Base-by-base conservation (phyloP, 2,888 invertebrate genomes). In the Pasiphila rectangulata region DNA sequence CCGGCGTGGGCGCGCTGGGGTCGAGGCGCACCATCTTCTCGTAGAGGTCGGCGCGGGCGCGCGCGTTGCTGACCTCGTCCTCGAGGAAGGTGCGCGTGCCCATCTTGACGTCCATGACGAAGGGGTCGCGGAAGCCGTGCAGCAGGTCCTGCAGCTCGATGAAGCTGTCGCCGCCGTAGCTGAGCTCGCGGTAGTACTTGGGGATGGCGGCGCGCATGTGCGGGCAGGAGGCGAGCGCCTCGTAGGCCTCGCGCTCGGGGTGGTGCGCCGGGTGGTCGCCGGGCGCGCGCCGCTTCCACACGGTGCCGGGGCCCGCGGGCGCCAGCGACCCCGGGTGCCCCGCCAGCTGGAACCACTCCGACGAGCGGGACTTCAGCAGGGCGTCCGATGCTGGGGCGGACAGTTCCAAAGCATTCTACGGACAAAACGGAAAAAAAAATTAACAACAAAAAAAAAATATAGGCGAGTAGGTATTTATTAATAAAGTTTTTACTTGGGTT, bases 51-150 rank as follows among this genome's bases (percentile, higher is more conserved):
- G 91, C 72, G 36, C 98, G 91, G 10, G 96, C 93, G 30, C 92
- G 92, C 15, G 93, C 93, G 72, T 98, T 98, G 70, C 93, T 93
- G 25, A 98, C 98, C 89, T 99, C 99, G 1, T 94, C 94, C 81
- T 99, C 98, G 24, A 98, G 90, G 81, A 98, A 99, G 12, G 98
- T 99, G 67, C 98, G 92, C 1, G 95, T 95, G 29, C 99, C 99
- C 92, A 99, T 95, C 89, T 99, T 99, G 51, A 99, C 94, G 79
- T 99, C 99, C 94, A 99, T 98, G 0, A 99, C 97, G 70, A 95
- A 94, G 0, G 98, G 98, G 82, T 98, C 95, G 68, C 90, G 83
- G 83, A 98, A 98, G 46, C 96, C 95, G 65, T 96, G 94, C 15
- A 98, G 87, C 12, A 99, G 90, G 80, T 99, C 98, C 85, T 98